These are phyloP conservation scores for Nipponacmea schrenckii DNA, from an alignment of 2,888 invertebrate genomes.

Conservation along the genomic window DNA sequence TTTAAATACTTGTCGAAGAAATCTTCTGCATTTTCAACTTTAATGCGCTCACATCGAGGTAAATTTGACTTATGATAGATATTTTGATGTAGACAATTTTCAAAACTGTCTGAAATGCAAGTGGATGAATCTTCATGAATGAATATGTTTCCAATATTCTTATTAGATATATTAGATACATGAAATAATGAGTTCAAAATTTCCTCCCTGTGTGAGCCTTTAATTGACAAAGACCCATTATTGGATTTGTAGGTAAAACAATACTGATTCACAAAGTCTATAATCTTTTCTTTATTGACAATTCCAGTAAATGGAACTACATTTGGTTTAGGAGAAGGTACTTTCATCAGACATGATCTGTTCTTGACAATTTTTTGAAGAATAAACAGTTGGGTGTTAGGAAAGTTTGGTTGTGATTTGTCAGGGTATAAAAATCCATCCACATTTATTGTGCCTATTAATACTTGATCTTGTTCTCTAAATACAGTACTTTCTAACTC, in stretches of 20 bases:
- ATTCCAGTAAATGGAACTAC: constrained; percentile 28
- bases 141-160: constrained; percentile 29
- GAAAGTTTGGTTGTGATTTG: constrained; percentile 25
- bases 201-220: constrained; percentile 50
- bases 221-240: constrained; percentile 40
- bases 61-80: constrained; percentile 16
- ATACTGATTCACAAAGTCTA: constrained; percentile 49
- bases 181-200: constrained; percentile 51
- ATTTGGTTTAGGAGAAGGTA: constrained; percentile 20
- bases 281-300: constrained; percentile 25
- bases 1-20: constrained; percentile 59
- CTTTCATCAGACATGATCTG: constrained; percentile 45
- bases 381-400: constrained; percentile 26
- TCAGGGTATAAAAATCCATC: constrained; percentile 34
- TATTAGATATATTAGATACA: constrained; percentile 36
- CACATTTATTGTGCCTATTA: constrained; percentile 32
- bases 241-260: constrained; percentile 47
- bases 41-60: constrained; percentile 45
- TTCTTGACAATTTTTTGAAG: constrained; percentile 37
- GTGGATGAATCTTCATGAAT: constrained; percentile 5
- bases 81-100: constrained; percentile 1
- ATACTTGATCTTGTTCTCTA: constrained; percentile 30
- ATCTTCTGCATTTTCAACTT: constrained; percentile 36
- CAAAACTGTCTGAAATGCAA: not conserved
- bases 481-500: constrained; percentile 32